These are phyloP conservation scores for Rousettus leschenaultii DNA, from an alignment of 2,113 vertebrate species.

Conservation along the genomic window DNA sequence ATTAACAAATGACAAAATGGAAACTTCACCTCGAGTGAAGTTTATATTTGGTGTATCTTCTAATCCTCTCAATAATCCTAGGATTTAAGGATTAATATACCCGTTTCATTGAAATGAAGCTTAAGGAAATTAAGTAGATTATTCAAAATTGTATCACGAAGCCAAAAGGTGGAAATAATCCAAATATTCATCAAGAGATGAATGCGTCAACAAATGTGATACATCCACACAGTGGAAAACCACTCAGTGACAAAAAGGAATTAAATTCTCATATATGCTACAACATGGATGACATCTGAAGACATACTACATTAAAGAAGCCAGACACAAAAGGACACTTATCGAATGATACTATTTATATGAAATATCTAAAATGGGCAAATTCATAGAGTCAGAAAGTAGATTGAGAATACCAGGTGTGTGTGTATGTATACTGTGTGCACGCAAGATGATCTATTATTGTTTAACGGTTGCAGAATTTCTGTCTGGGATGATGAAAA, in stretches of 20 bases:
- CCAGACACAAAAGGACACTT: not conserved
- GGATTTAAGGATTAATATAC: not conserved
- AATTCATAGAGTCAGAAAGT: not conserved
- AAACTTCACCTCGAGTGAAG: not conserved
- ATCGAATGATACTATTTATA: not conserved
- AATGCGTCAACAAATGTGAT: not conserved
- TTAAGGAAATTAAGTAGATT: not conserved
- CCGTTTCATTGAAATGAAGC: not conserved
- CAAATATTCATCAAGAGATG: not conserved
- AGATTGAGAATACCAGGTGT: not conserved
- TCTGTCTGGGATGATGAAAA: not conserved
- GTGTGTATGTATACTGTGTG: accelerated
- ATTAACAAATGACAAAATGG: not conserved
- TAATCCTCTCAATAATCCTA: not conserved
- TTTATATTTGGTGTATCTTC: not conserved
- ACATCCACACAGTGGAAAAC: not conserved
- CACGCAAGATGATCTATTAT: accelerated
- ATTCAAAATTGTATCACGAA: not conserved
- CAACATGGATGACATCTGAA: not conserved
- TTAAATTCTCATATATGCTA: not conserved
- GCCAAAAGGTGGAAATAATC: not conserved
- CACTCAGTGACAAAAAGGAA: not conserved
- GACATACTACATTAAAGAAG: not conserved
- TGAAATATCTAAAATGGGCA: not conserved
- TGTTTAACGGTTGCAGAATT: not conserved